Evolutionary conservation across 1,140 invertebrate genomes (phyloP), one percentile per base, ranked within the genome.

Genomic region (Drosophila sulfurigaster): DNA sequence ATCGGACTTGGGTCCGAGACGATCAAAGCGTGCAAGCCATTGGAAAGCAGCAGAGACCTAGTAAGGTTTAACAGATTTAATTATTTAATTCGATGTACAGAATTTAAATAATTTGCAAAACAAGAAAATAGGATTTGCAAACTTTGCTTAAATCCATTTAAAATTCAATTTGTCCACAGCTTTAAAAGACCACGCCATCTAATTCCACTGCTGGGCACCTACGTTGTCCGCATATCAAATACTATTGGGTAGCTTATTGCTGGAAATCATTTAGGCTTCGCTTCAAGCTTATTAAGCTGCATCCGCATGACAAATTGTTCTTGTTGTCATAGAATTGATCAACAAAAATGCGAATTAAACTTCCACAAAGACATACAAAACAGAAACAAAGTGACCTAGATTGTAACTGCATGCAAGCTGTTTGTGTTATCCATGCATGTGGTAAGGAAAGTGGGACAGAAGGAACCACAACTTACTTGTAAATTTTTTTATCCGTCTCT

Each of bases 11-110:
- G 78, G 90, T 96, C 96, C 11, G 95, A 95, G 77, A 96, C 95
- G 8, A 96, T 89, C 15, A 96, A 91, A 1, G 95, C 95, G 57
- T 93, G 95, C 62, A 96, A 91, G 4, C 95, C 96, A 94, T 96
- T 96, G 62, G 93, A 82, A 45, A 96, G 86, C 15, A 93, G 91
- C 54, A 96, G 94, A 15, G 95, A 94, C 91, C 95, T 96, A n/a
- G 30, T 46, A 25, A 38, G 16, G 2, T 11, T 1, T 6, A 30
- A 25, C 3, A 11, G 2, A 49, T 49, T 46, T 8, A 20, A 49
- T 32, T 25, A 2, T 6, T 32, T 6, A 32, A 38, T 38, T 11
- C 6, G 10, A 38, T 38, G 32, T 25, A 25, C 20, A 25, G 20
- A 25, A 25, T 25, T 25, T 25, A 25, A 25, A 25, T 25, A 25